These are phyloP conservation scores for Eubasilissa regina DNA, from an alignment of 1,140 invertebrate genomes.

Conservation along the genomic window DNA sequence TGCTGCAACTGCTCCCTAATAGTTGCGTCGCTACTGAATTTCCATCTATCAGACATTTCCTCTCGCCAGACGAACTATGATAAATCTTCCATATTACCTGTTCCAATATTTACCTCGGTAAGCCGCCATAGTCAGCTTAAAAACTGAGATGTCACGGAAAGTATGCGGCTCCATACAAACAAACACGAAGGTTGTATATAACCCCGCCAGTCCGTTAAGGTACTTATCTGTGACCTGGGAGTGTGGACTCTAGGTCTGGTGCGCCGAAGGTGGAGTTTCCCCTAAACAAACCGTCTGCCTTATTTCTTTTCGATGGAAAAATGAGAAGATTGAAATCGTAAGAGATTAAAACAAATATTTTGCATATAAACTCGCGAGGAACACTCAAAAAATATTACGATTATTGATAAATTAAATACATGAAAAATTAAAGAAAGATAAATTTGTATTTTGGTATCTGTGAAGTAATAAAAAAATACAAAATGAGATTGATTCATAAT, in stretches of 20 bases:
- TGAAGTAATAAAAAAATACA: no score
- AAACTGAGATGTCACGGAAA: slow-evolving; percentile 55
- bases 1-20: no score
- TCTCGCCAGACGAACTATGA: neutral
- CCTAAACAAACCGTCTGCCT: neutral
- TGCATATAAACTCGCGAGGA: slow-evolving; percentile 38
- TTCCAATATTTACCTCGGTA: slow-evolving; percentile 47
- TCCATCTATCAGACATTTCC: neutral
- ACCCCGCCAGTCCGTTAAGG: neutral
- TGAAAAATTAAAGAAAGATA: no score
- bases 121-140: slow-evolving; percentile 41
- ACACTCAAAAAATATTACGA: neutral
- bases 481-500: no score
- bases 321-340: slow-evolving; percentile 21
- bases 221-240: neutral
- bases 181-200: slow-evolving; percentile 30
- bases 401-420: no score
- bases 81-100: slow-evolving; percentile 37
- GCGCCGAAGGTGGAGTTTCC: neutral
- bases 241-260: no score
- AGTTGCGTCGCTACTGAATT: no score
- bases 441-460: no score
- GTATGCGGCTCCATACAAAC: slow-evolving; percentile 42
- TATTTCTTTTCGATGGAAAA: neutral
- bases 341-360: slow-evolving; percentile 38